Percentiles rank a stretch among this genome's conserved stretches.
phyloP scores from a whole-genome alignment of 2,797 vertebrate species.

The Pelochelys cantorii region DNA sequence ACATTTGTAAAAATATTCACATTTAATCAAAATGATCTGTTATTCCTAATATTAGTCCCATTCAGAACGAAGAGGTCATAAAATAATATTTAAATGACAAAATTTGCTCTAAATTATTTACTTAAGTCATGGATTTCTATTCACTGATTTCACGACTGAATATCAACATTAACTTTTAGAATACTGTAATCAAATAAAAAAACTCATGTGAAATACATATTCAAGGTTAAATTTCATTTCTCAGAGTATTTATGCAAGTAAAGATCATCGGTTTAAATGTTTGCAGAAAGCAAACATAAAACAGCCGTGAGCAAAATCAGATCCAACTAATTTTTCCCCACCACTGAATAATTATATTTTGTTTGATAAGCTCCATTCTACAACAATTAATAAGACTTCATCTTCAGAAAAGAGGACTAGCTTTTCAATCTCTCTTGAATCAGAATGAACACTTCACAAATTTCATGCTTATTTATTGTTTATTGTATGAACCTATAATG shows the following conservation, averaged over 20 bases:
- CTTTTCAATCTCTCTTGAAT: not conserved
- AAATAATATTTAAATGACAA: not conserved
- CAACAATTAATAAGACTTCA: not conserved
- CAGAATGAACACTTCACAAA: not conserved
- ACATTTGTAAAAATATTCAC: not conserved
- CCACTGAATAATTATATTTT: not conserved
- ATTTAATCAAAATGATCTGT: constrained; percentile 19
- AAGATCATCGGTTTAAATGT: not conserved
- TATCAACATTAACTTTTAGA: not conserved
- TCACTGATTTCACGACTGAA: not conserved
- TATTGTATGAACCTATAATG: not conserved
- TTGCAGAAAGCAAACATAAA: not conserved
- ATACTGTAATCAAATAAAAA: not conserved
- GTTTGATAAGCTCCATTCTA: not conserved
- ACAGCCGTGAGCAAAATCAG: not conserved
- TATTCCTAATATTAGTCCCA: not conserved
- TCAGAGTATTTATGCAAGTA: not conserved
- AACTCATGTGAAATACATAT: not conserved
- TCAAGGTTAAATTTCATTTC: not conserved
- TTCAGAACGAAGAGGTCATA: not conserved
- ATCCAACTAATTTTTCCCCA: not conserved
- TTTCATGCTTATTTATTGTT: constrained; percentile 19
- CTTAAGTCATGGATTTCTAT: not conserved
- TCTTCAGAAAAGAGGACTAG: constrained; percentile 1
- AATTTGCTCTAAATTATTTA: not conserved